phyloP scores from a whole-genome alignment of 2,888 invertebrate genomes.

The Monopis laevigella region DNA sequence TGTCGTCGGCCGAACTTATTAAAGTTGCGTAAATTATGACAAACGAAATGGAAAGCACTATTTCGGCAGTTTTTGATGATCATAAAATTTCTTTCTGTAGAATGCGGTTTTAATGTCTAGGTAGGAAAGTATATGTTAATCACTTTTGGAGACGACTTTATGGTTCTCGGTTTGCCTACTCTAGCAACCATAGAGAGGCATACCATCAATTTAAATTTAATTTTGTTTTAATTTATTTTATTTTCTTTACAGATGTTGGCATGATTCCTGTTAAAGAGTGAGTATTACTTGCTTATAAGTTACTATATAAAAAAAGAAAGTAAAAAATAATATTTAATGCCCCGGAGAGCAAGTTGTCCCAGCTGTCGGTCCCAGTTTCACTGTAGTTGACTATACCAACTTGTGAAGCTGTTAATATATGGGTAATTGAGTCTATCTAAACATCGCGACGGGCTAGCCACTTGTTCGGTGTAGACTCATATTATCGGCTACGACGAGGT shows the following conservation, averaged over 20 bases:
- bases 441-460: no score
- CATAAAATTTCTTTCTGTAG: neutral
- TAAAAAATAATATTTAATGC: no score
- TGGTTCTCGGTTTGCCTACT: no score
- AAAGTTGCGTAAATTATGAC: conserved; percentile 36
- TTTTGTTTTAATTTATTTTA: conserved; percentile 18
- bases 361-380: neutral
- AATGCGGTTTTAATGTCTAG: neutral
- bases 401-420: no score
- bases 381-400: no score
- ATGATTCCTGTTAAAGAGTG: conserved; percentile 95
- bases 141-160: no score
- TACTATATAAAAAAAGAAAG: no score
- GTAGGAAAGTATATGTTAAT: neutral
- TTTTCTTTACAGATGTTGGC: conserved; percentile 80
- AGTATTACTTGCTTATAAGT: conserved; percentile 53
- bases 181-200: no score
- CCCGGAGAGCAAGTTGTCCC: neutral
- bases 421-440: no score
- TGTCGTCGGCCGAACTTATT: conserved; percentile 9
- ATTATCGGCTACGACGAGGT: no score
- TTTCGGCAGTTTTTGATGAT: neutral
- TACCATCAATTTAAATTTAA: no score
- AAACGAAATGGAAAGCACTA: conserved; percentile 30
- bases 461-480: no score